Percentiles rank a stretch among this genome's conserved stretches.
Conservation (phyloP, 2,113 vertebrate species). For the pig (Sus scrofa) region T2T-Sscrofa CM000816.6:92584001-92584500, state of each 20-base stretch:
- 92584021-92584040: background rate
- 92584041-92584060: background rate
- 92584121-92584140: background rate
- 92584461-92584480: constrained; percentile 13
- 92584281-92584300: background rate
- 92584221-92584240: background rate
- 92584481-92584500: background rate
- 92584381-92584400: background rate
- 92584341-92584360: background rate
- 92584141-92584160: background rate
- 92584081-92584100: background rate
- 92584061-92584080: background rate
- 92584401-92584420: background rate
- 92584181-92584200: background rate
- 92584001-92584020: background rate
- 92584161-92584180: background rate
- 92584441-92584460: constrained; percentile 3
- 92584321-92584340: background rate
- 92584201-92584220: background rate
- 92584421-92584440: background rate
- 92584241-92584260: background rate
- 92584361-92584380: background rate
- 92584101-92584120: background rate
- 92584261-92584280: background rate
- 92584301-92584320: background rate